Conservation (phyloP, 2,113 vertebrate species). For the Dendropsophus ebraccatus region DNA sequence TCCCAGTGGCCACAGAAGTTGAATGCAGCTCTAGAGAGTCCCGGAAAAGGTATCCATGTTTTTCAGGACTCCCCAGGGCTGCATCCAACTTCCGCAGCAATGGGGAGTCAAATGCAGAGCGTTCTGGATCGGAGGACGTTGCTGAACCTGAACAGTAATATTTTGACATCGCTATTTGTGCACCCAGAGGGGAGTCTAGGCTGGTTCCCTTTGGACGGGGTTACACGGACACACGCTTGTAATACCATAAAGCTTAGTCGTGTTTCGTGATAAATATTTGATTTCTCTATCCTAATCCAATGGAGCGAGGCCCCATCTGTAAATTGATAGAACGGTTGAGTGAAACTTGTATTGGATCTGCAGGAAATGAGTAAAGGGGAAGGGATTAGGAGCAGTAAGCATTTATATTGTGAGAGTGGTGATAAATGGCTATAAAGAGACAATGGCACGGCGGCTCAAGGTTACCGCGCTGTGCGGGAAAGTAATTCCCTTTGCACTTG, state of each 20-base stretch:
- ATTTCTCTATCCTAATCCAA: background rate
- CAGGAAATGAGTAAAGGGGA: background rate
- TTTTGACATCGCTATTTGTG: no score
- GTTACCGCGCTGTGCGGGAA: background rate
- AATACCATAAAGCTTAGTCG: background rate
- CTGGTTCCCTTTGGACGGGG: no score
- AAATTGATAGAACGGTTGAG: background rate
- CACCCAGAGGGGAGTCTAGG: no score
- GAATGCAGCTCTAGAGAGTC: no score
- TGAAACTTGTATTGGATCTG: background rate
- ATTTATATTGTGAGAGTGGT: background rate
- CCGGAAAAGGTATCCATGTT: no score
- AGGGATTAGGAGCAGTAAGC: background rate
- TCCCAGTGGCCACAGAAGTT: no score
- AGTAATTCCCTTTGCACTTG: constrained; percentile 36
- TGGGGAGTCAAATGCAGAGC: no score
- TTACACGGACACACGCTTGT: background rate
- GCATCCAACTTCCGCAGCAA: no score
- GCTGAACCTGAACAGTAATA: no score
- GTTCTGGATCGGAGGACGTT: no score
- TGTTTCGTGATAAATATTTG: background rate
- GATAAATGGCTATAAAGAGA: constrained; percentile 7
- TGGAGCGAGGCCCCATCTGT: background rate
- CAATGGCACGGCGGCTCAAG: constrained; percentile 5
- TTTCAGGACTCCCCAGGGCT: no score